Conservation (phyloP, 2,797 vertebrate genomes). For the Novumbra hubbsi region DNA sequence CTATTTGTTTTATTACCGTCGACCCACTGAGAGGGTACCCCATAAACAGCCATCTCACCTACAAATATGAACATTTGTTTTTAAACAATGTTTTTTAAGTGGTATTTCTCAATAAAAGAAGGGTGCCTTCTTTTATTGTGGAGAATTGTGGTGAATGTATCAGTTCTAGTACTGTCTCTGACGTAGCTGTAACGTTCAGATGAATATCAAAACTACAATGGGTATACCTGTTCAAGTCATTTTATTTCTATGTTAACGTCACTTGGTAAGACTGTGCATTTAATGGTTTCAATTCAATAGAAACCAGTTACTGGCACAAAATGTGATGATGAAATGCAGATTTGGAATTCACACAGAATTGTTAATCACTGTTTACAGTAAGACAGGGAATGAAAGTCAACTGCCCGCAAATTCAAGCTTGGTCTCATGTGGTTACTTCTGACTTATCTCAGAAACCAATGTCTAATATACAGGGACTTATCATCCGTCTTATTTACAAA, state of each 20-base stretch:
- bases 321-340: conserved; percentile 14
- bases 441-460: not conserved
- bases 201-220: not conserved
- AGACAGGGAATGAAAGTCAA: not conserved
- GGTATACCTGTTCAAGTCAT: not conserved
- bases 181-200: not conserved
- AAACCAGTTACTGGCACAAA: not conserved
- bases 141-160: too few species aligned
- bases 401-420: not conserved
- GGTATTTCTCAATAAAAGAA: too few species aligned
- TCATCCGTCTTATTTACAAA: not conserved
- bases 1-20: too few species aligned
- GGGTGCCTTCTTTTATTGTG: too few species aligned
- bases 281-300: not conserved
- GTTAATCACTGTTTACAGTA: not conserved
- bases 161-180: too few species aligned
- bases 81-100: too few species aligned
- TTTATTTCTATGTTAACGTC: not conserved
- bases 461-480: not conserved
- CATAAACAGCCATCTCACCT: too few species aligned
- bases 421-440: not conserved
- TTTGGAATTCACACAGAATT: not conserved
- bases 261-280: not conserved
- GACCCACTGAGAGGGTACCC: too few species aligned
- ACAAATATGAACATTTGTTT: too few species aligned